Evolutionary conservation across 2,888 invertebrate species (phyloP).

Genomic region (Erpobdella octoculata): DNA sequence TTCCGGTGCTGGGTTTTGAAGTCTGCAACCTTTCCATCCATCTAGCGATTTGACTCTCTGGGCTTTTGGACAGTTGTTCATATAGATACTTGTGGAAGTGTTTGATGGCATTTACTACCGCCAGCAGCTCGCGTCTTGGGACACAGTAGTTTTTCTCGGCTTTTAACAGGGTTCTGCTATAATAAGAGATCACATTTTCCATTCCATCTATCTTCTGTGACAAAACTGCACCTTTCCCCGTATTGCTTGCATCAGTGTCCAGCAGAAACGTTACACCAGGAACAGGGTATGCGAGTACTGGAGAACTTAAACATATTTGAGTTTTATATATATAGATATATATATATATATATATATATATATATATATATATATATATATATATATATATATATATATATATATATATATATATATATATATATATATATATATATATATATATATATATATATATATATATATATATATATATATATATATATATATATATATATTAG

Average conservation of each 20-base stretch:
- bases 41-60: conserved; percentile 30
- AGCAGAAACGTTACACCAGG: conserved; percentile 32
- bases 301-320: too few species aligned
- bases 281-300: conserved; percentile 31
- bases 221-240: conserved; percentile 36
- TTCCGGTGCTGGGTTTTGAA: conserved; percentile 32
- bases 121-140: conserved; percentile 34
- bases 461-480: too few species aligned
- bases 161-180: conserved; percentile 27
- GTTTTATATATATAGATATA: too few species aligned
- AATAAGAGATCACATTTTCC: too few species aligned
- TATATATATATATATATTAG: too few species aligned
- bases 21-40: conserved; percentile 31
- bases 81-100: conserved; percentile 37
- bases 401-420: too few species aligned
- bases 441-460: too few species aligned
- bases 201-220: conserved; percentile 33
- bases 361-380: too few species aligned
- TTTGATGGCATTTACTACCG: conserved; percentile 33
- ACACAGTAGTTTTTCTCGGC: conserved; percentile 32
- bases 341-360: too few species aligned
- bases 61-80: conserved; percentile 30
- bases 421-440: too few species aligned
- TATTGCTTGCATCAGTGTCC: conserved; percentile 39
- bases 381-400: too few species aligned